Evolutionary conservation across 2,888 invertebrate species (phyloP).

Genomic region (Branchipolynoe longqiensis): DNA sequence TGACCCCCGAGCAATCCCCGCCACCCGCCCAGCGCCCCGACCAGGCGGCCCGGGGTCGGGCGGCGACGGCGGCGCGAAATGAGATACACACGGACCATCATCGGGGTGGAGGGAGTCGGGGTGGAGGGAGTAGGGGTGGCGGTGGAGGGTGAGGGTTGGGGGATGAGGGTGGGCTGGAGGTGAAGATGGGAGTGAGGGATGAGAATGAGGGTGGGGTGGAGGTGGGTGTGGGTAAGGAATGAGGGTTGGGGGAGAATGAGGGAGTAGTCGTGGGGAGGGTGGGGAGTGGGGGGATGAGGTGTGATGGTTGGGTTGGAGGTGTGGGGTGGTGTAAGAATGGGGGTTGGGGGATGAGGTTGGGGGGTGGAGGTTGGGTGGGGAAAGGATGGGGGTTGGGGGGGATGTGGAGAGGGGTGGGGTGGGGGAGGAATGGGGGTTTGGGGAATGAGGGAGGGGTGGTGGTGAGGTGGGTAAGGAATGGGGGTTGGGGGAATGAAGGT

Average conservation of each 20-base stretch:
- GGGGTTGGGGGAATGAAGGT: no score
- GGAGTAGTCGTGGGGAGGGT: not conserved
- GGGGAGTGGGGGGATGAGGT: not conserved
- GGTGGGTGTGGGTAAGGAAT: not conserved
- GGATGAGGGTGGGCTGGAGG: not conserved
- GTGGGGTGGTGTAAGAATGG: not conserved
- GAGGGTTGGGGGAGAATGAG: not conserved
- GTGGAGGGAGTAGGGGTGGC: not conserved
- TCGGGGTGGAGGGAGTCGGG: not conserved
- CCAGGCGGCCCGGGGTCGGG: no score
- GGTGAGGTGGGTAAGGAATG: no score
- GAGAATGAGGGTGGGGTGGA: not conserved
- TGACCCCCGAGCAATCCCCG: conserved; percentile 30
- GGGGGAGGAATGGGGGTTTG: no score
- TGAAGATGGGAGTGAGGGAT: not conserved
- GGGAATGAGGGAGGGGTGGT: no score
- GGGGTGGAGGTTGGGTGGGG: no score
- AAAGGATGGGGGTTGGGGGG: no score
- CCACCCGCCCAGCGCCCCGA: not conserved
- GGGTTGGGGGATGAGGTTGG: no score
- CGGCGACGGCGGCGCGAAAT: not conserved
- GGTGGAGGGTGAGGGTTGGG: not conserved
- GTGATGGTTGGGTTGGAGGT: not conserved
- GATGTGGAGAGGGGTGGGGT: no score
- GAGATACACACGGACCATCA: conserved; percentile 6